These are phyloP conservation scores for Gasterosteus aculeatus DNA, from an alignment of 2,113 vertebrate genomes.

Conservation along the genomic window DNA sequence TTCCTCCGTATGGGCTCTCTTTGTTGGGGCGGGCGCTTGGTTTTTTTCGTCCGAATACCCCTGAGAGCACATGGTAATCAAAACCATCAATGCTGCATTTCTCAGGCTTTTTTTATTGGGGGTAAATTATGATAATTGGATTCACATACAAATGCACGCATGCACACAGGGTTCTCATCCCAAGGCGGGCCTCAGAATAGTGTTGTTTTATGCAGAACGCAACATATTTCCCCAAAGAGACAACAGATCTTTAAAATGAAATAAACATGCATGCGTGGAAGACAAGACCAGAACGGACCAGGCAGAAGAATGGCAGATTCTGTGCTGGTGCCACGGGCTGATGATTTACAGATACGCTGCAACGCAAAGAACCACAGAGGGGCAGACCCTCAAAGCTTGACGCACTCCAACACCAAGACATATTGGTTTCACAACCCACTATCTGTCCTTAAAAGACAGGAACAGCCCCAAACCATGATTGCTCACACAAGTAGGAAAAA, in stretches of 20 bases:
- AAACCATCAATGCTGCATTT: constrained; percentile 79
- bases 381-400: constrained; percentile 60
- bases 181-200: constrained; percentile 36
- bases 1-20: constrained; percentile 62
- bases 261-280: constrained; percentile 50
- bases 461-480: constrained; percentile 67
- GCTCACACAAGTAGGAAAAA: constrained; percentile 67
- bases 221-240: constrained; percentile 45
- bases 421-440: constrained; percentile 67
- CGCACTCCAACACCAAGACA: constrained; percentile 65
- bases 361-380: constrained; percentile 60
- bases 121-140: constrained; percentile 79
- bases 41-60: constrained; percentile 62
- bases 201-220: constrained; percentile 44
- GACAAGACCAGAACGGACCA: constrained; percentile 30
- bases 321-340: constrained; percentile 70
- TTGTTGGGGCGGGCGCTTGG: constrained; percentile 44
- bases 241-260: constrained; percentile 55
- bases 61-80: constrained; percentile 79
- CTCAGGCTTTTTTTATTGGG: constrained; percentile 74
- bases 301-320: constrained; percentile 55
- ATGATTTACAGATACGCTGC: constrained; percentile 70
- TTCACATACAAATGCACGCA: constrained; percentile 68
- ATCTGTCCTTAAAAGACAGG: constrained; percentile 71
- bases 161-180: constrained; percentile 56